phyloP scores from a whole-genome alignment of 2,797 vertebrate genomes.

The Dendrocincla fuliginosa region DNA sequence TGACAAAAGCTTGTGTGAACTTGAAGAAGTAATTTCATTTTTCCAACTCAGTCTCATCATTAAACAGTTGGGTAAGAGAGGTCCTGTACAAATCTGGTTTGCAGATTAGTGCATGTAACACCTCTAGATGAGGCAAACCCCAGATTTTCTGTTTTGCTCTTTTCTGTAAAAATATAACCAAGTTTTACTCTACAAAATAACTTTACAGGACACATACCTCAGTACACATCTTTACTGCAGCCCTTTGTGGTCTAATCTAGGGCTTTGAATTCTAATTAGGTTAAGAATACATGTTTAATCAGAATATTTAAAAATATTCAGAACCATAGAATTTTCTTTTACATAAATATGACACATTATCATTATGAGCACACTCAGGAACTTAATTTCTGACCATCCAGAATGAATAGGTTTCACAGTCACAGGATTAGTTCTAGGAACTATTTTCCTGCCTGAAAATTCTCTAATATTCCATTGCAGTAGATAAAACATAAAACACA shows the following conservation, averaged over 20 bases:
- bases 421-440: slow-evolving; percentile 28
- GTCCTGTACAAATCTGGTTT: background rate
- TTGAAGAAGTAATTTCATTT: background rate
- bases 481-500: slow-evolving; percentile 61
- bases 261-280: background rate
- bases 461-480: slow-evolving; percentile 35
- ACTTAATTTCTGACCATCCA: slow-evolving; percentile 27
- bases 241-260: background rate
- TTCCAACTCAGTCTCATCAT: background rate
- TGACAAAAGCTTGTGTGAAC: background rate
- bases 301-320: slow-evolving; percentile 9
- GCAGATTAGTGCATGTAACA: background rate
- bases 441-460: slow-evolving; percentile 48
- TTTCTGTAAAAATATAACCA: background rate
- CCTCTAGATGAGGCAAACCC: background rate
- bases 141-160: background rate
- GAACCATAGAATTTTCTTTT: slow-evolving; percentile 3
- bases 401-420: slow-evolving; percentile 60
- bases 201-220: background rate
- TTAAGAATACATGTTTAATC: background rate
- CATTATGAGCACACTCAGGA: background rate
- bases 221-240: background rate
- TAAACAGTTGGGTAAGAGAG: background rate
- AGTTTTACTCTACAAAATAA: background rate
- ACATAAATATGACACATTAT: background rate